A percentile compares a stretch with the other conserved stretches of the same genome.
These are phyloP conservation scores for Holacanthella duospinosa DNA, from an alignment of 2,888 invertebrate species.

Conservation along the genomic window DNA sequence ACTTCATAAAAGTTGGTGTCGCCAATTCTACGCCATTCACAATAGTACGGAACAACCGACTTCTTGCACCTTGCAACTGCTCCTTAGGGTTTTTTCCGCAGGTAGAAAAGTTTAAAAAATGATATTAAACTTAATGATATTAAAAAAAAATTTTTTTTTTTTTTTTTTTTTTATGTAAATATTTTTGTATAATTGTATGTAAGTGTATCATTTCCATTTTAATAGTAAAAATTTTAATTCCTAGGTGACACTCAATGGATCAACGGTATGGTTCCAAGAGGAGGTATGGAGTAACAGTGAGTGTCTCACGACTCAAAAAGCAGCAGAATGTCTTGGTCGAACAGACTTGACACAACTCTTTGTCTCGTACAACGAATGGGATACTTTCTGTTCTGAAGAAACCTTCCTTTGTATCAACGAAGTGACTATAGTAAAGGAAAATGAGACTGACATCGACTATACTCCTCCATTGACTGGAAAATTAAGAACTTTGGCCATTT, in stretches of 20 bases:
- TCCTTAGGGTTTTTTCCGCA: background rate
- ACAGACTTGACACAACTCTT: constrained; percentile 15
- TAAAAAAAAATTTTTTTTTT: too few relatives aligned
- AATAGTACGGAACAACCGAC: constrained; percentile 26
- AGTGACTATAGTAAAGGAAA: constrained; percentile 22
- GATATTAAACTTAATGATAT: too few relatives aligned
- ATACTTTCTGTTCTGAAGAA: constrained; percentile 20
- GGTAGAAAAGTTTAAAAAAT: too few relatives aligned
- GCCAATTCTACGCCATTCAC: constrained; percentile 15
- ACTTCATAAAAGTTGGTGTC: constrained; percentile 30
- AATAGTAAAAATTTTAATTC: too few relatives aligned
- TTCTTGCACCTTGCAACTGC: constrained; percentile 22
- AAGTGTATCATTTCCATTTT: too few relatives aligned
- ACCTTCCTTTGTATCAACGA: constrained; percentile 31
- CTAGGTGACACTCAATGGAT: constrained; percentile 24
- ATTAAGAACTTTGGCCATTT: constrained; percentile 28
- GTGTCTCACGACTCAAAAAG: constrained; percentile 28
- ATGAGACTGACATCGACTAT: constrained; percentile 19
- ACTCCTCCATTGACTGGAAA: constrained; percentile 28
- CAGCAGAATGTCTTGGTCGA: constrained; percentile 18
- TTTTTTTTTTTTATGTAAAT: too few relatives aligned
- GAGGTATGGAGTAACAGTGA: constrained; percentile 28
- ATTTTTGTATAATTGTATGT: too few relatives aligned
- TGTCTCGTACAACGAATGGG: constrained; percentile 16
- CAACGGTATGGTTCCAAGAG: constrained; percentile 30